These are phyloP conservation scores for Plectus sambesii DNA, from an alignment of 1,140 invertebrate species.

Conservation along the genomic window DNA sequence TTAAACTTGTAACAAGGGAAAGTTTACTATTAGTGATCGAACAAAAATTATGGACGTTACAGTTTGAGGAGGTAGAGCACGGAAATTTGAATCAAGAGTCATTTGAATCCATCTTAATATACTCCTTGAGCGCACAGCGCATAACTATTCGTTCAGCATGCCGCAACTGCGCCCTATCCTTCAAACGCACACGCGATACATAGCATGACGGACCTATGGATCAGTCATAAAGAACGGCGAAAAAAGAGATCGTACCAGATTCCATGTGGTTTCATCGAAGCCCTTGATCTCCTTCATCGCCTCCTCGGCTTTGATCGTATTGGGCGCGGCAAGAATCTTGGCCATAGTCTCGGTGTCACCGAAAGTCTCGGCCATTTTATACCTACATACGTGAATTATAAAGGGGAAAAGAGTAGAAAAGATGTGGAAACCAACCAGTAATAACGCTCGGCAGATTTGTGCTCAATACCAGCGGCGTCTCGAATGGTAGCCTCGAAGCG, in stretches of 20 bases:
- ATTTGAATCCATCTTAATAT: no score
- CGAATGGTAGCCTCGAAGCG: constrained; percentile 27
- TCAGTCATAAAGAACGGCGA: no score
- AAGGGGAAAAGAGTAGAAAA: neutral
- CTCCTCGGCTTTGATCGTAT: constrained; percentile 27
- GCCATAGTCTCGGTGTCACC: constrained; percentile 30
- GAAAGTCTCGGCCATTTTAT: constrained; percentile 39
- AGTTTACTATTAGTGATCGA: no score
- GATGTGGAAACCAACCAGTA: constrained; percentile 28
- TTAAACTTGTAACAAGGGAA: no score
- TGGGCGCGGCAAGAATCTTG: constrained; percentile 27
- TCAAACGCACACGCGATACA: no score
- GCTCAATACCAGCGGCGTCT: constrained; percentile 32
- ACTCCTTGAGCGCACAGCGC: no score
- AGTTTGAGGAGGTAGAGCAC: no score
- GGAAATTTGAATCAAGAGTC: constrained; percentile 14
- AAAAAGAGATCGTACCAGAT: constrained; percentile 28
- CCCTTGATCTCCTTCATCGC: constrained; percentile 32
- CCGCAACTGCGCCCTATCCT: no score
- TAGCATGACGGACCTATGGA: no score
- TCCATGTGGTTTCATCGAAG: constrained; percentile 31
- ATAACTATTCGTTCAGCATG: no score
- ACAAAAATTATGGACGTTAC: no score
- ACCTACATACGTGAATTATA: constrained; percentile 22
- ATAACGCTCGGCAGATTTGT: constrained; percentile 37